Base-by-base conservation (phyloP, 2,888 invertebrate genomes). In the Nomada ruficornis region DNA sequence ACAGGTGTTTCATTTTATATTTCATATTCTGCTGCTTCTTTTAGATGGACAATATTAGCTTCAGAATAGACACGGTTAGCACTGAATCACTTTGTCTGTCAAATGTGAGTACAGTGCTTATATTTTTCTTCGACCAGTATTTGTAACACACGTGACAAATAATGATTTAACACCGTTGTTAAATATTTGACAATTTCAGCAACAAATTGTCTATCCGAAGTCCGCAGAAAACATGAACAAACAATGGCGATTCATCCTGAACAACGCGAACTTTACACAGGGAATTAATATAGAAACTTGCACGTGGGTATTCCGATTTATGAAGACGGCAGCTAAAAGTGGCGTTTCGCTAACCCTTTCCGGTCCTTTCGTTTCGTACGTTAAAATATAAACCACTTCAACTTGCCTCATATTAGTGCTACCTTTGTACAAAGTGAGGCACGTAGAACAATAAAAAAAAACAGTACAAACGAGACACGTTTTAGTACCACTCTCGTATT, bases 191-290 rank as follows among this genome's bases (percentile, higher is more conserved):
- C 50, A 18, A 74, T 74, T 52, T 18, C 13, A 90, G 89, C 93
- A 94, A 72, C 94, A 94, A 93, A 92, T 96, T 0, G 93, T 96
- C 13, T 95, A 94, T 84, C 97, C 97, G 0, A 94, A 95, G 92
- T 94, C 94, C 0, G 96, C 95, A 0, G 92, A 94, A 74, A 96
- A 95, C 64, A 94, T 94, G 77, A 94, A 96, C 26, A 95, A 95
- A 11, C 94, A 95, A 80, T 97, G 96, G 96, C 94, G 95, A 88
- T 95, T 95, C 72, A 95, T 97, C 29, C 94, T 97, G 0, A 96
- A 97, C 90, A 95, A 95, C 18, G 95, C 95, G 0, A 93, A 95
- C 0, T 96, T 95, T 50, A 94, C 95, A 9, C 97, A 98, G 93
- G 96, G 96, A n/a, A 95, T 97, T 55, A 95, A 96, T 36, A 95